phyloP scores from a whole-genome alignment of 2,888 invertebrate species.

The Cantharis flavilabris region DNA sequence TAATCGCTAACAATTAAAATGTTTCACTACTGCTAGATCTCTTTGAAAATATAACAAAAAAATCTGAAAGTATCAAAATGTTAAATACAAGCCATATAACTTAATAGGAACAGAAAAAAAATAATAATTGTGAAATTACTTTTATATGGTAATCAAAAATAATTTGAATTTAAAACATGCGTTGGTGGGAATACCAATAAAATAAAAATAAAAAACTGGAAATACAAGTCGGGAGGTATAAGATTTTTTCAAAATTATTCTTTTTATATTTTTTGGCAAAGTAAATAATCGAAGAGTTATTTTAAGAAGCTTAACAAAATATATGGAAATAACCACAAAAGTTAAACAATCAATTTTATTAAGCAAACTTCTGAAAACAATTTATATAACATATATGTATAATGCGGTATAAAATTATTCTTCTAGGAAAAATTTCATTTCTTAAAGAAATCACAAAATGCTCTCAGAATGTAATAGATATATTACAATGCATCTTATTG shows the following conservation, averaged over 20 bases:
- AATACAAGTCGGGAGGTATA: no score
- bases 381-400: neutral
- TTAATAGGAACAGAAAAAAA: no score
- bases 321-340: neutral
- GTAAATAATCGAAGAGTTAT: neutral
- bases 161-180: no score
- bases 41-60: no score
- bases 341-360: neutral
- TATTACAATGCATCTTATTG: neutral
- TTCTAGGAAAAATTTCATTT: neutral
- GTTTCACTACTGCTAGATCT: no score
- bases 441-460: neutral
- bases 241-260: neutral
- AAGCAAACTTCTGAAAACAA: neutral
- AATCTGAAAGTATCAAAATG: no score
- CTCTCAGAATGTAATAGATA: neutral
- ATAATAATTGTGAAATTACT: no score
- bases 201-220: no score
- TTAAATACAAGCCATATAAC: no score
- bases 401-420: neutral
- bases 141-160: no score
- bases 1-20: no score
- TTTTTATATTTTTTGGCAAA: neutral
- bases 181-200: no score
- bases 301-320: neutral